These are phyloP conservation scores for Pardosa pseudoannulata DNA, from an alignment of 2,888 invertebrate species.

Conservation along the genomic window DNA sequence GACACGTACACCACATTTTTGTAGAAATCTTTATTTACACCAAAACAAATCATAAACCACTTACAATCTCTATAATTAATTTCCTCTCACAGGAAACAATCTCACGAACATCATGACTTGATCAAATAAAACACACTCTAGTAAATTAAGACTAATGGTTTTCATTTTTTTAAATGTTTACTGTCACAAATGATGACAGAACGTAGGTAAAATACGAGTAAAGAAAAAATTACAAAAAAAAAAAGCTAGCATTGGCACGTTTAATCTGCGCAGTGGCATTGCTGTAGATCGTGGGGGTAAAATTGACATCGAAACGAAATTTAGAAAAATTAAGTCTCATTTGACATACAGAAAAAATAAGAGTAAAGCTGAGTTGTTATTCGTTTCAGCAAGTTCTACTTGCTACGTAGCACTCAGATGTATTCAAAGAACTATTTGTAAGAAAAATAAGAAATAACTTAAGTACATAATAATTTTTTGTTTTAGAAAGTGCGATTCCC, in stretches of 20 bases:
- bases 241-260: constrained; percentile 71
- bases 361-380: not conserved
- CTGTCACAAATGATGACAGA: not conserved
- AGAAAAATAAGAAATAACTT: constrained; percentile 26
- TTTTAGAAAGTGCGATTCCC: not conserved
- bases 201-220: constrained; percentile 8
- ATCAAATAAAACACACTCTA: constrained; percentile 35
- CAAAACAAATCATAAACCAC: constrained; percentile 65
- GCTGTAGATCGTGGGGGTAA: constrained; percentile 11
- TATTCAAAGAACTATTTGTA: not conserved
- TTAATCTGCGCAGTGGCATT: constrained; percentile 59
- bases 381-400: constrained; percentile 53
- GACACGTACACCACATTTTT: constrained; percentile 18
- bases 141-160: constrained; percentile 66
- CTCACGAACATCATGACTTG: constrained; percentile 46
- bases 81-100: constrained; percentile 23
- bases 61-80: constrained; percentile 64
- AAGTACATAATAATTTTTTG: not conserved
- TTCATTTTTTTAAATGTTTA: not conserved
- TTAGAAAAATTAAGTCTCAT: not conserved
- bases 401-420: constrained; percentile 27
- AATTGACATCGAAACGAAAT: not conserved
- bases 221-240: constrained; percentile 74
- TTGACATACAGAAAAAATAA: constrained; percentile 16
- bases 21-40: constrained; percentile 72